Evolutionary conservation across 2,888 invertebrate species (phyloP), one percentile per base, ranked within the genome.

Genomic region (Ametastegia equiseti): DNA sequence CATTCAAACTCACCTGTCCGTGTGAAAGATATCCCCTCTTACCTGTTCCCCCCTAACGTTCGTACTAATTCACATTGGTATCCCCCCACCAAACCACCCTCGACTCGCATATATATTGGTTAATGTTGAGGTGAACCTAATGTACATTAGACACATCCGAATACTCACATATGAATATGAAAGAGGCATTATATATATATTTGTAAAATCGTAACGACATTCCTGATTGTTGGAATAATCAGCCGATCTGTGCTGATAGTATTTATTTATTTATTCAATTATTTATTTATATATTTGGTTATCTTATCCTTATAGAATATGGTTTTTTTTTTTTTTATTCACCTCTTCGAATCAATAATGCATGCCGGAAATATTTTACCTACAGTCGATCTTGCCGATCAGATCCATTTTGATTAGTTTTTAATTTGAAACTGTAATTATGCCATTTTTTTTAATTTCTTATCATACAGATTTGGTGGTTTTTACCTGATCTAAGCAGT

Each of bases 1-100:
- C 71, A 71, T 71, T 75, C 36, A 54, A 75, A 75, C 75, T 19
- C 13, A 19, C n/a, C 54, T 50, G 50, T 50, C 75, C 50, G 36
- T 33, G 54, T 36, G 75, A n/a, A n/a, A n/a, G n/a, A 33, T 54
- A 15, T 33, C 36, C 54, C 19, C 75, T 45, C 75, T 45, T 11
- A 30, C 73, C 19, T 19, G n/a, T 11, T 71, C n/a, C 65, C 13
- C 11, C n/a, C 7, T 15, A 39, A 67, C 19, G 19, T 67, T 39
- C 9, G n/a, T 3, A 67, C 19, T 67, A 39, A 67, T 67, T 39
- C 39, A 67, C 39, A 30, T 33, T 19, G 0, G 3, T 19, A 39
- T 15, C 39, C 65, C 36, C 2, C 39, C 65, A n/a, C 19, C 39
- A 9, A 5, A 6, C 42, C 42, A 42, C 11, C 5, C 30, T 30